Base-by-base conservation (phyloP, 2,113 vertebrate species). In the Malaclemys terrapin region DNA sequence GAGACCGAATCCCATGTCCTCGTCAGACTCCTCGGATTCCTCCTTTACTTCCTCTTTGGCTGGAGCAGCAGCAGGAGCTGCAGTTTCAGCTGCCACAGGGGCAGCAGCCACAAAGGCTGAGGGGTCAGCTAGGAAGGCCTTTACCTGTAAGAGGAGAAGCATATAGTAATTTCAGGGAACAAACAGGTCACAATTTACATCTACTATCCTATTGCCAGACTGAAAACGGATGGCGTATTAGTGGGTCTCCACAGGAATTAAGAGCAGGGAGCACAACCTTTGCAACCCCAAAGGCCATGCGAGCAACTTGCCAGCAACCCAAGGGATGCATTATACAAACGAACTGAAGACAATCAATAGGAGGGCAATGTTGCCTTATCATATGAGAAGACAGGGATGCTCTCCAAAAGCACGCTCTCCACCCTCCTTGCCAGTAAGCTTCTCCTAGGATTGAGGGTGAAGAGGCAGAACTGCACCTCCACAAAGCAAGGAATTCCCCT, bases 1-100 rank as follows among this genome's bases (percentile, higher is more conserved):
- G 56, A 99, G 99, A 84, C 99, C 99, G 1, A 99, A 99, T 91
- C 99, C 99, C 99, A 99, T 99, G 98, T 99, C 99, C 10, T 99
- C 99, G 0, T 99, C 99, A 0, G 99, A 99, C 95, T 99, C 99
- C 92, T 99, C 99, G 0, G 99, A 99, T 80, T 99, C 99, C 59
- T 99, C 99, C 97, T 99, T 99, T 1, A 95, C 98, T 1, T 98
- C 99, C 45, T 98, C 98, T 12, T 99, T 98, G 0, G 96, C 98
- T 0, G 99, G 99, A 29, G 99, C 98, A 0, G 99, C 97, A 0
- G 97, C 97, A 7, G 98, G 98, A 0, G 98, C 96, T 1, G 98
- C 97, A 0, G 97, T 80, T 14, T 96, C 97, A 0, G 98, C 96
- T 0, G 95, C 98, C 10, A 96, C 98, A 8, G 97, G 98, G 12